phyloP scores from a whole-genome alignment of 2,888 invertebrate species.

The Calameuta idolon region DNA sequence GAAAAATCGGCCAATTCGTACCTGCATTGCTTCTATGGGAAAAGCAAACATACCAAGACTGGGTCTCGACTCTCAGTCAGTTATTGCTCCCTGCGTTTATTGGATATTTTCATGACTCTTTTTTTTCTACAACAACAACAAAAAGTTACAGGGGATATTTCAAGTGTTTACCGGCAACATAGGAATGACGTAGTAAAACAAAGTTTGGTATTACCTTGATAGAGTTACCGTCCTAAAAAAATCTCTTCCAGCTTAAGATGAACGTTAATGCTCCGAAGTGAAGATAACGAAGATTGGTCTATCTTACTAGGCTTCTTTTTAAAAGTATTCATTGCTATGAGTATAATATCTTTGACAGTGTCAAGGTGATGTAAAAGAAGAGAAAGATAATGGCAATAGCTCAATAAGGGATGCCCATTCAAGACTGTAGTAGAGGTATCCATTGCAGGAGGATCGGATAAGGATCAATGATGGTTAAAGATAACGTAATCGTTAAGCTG shows the following conservation, averaged over 20 bases:
- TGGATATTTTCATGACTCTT: background rate
- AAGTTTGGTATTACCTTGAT: background rate
- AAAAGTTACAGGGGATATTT: background rate
- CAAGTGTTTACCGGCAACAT: background rate
- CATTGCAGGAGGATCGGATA: background rate
- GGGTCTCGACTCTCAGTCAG: background rate
- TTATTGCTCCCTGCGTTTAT: background rate
- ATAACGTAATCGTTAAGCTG: background rate
- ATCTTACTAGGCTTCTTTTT: background rate
- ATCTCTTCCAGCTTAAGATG: no score
- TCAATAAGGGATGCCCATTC: background rate
- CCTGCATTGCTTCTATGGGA: slow-evolving; percentile 45
- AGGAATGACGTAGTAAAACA: background rate
- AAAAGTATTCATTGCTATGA: background rate
- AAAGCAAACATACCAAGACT: slow-evolving; percentile 41
- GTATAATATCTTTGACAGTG: background rate
- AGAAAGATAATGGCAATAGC: background rate
- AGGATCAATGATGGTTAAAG: background rate
- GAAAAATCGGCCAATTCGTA: slow-evolving; percentile 33
- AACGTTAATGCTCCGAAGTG: no score
- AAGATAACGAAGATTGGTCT: no score
- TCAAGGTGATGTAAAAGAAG: background rate
- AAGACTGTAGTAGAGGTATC: background rate
- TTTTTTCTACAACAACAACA: background rate
- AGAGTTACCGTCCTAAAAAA: background rate